phyloP scores from a whole-genome alignment of 2,888 invertebrate genomes.

The Ophion costatus region DNA sequence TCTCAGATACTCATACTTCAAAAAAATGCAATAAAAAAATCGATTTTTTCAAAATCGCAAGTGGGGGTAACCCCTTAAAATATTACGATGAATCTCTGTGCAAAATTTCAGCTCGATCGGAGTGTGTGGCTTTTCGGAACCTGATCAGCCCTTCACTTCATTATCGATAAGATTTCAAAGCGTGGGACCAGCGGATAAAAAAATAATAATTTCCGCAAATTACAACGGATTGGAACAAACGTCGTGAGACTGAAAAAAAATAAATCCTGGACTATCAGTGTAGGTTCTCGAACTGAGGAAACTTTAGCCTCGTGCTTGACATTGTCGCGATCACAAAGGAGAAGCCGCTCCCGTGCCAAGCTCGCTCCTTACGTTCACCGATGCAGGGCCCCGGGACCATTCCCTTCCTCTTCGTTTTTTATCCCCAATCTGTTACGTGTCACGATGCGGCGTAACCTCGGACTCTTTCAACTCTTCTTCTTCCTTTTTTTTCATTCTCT shows the following conservation, averaged over 20 bases:
- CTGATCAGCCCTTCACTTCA: too few relatives aligned
- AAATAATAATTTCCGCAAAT: not conserved
- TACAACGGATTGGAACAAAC: not conserved
- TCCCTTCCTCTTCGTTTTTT: slow-evolving; percentile 56
- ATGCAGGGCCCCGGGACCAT: slow-evolving; percentile 21
- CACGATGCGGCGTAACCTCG: slow-evolving; percentile 64
- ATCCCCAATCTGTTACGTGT: slow-evolving; percentile 71
- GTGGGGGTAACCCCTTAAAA: too few relatives aligned
- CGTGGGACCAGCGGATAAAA: too few relatives aligned
- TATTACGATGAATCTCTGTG: too few relatives aligned
- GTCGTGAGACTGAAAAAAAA: not conserved
- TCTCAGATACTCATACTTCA: too few relatives aligned
- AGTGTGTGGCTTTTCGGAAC: too few relatives aligned
- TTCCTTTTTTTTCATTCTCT: slow-evolving; percentile 32
- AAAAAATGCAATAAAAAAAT: too few relatives aligned
- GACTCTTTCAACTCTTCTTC: slow-evolving; percentile 62
- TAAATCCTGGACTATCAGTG: not conserved
- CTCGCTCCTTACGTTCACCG: slow-evolving; percentile 6
- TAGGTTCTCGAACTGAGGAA: not conserved
- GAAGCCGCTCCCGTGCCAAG: slow-evolving; percentile 31
- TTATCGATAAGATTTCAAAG: too few relatives aligned
- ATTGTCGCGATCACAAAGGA: slow-evolving; percentile 47
- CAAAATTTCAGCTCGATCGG: too few relatives aligned
- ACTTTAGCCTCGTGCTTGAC: not conserved
- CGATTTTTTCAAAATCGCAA: too few relatives aligned